Base-by-base conservation (phyloP, 2,797 vertebrate species). In the Tangara arthus region DNA sequence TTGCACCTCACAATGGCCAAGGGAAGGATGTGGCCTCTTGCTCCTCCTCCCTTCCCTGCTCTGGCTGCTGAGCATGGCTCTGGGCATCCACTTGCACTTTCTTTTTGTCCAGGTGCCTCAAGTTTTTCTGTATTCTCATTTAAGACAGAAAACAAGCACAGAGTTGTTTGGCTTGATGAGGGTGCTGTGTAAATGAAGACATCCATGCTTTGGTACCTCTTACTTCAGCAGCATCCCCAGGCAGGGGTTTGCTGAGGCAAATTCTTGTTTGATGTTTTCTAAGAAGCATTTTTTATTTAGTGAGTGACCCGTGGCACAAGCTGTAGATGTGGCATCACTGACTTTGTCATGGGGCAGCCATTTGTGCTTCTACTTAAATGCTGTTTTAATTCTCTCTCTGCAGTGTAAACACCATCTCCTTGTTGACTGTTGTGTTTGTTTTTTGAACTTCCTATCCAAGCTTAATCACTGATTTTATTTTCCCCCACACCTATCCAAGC, bases 1-100 rank as follows among this genome's bases (percentile, higher is more conserved):
- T 96, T 89, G 87, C 71, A 96, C 88, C 87, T 97, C 81, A 19
- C 65, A 70, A 68, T 26, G 80, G 68, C 73, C 27, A 70, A 63
- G 65, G 75, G 84, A 85, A 85, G 75, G 79, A 68, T 42, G 69
- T 86, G 60, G 60, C 79, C 35, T 71, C 76, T 65, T 79, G 64
- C 60, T 89, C n/a, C 55, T 80, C 89, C 82, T 90, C n/a, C 55
- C 22, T 85, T 59, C 56, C 39, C 21, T 77, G 34, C 64, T 63
- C 57, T 73, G 63, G 37, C 65, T 90, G 72, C 64, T 69, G 52
- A 42, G 41, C 42, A 0, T n/a, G 77, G 61, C 85, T 70, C 14
- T 19, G 23, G 59, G 20, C 12, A 3, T 57, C 83, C 52, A 17
- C 57, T 60, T 82, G 46, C 41, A 63, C 42, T 90, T 90, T 16